Evolutionary conservation across 35 echinoderm and acorn worm species (phyloP).

Genomic region (Eucidaris tribuloides): DNA sequence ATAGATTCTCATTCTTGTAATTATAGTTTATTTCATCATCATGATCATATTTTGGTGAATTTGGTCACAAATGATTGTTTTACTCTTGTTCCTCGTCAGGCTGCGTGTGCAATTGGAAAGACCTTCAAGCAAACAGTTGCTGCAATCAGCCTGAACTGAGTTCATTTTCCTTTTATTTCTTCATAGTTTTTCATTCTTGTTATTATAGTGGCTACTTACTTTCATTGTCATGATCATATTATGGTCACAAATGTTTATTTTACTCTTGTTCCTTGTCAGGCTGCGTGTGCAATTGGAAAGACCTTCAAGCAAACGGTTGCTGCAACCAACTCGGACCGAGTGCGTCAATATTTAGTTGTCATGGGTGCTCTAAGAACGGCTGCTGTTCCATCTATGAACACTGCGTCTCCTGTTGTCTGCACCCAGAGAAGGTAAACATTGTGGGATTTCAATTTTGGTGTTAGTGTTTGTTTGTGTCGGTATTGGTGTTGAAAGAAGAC

Average conservation of each 20-base stretch:
- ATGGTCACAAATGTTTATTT: background rate
- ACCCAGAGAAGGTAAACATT: slow-evolving; percentile 84
- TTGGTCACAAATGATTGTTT: background rate
- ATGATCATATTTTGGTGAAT: background rate
- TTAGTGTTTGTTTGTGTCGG: no score
- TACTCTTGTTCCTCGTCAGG: background rate
- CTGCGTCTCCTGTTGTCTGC: slow-evolving; percentile 95
- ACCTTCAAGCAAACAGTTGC: slow-evolving; percentile 56
- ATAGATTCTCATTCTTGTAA: no score
- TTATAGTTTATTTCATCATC: no score
- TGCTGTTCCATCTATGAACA: slow-evolving; percentile 91
- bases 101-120: background rate
- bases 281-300: slow-evolving; percentile 70
- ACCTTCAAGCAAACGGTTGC: slow-evolving; percentile 64
- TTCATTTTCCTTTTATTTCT: no score
- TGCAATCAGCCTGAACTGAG: no score
- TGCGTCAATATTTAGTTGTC: slow-evolving; percentile 55
- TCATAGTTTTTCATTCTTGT: no score
- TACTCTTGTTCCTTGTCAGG: slow-evolving; percentile 30
- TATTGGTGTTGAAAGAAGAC: background rate
- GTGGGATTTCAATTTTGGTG: background rate
- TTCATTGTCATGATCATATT: background rate
- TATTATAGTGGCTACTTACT: background rate
- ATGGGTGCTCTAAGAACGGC: slow-evolving; percentile 66
- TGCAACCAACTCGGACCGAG: slow-evolving; percentile 48